Base-by-base conservation (phyloP, 2,888 invertebrate genomes). In the Homarus gammarus region DNA sequence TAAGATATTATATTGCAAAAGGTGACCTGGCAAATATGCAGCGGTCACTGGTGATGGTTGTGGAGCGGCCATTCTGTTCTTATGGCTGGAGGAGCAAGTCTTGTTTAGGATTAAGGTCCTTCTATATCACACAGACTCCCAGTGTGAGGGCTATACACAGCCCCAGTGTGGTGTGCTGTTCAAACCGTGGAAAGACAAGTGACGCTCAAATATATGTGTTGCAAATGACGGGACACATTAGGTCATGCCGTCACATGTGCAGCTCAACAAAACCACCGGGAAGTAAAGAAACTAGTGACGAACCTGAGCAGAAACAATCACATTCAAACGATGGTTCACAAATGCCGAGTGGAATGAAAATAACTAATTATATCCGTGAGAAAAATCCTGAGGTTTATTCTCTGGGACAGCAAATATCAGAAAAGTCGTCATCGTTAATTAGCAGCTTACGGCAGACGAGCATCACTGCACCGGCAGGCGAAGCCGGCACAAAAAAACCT, bases 401-500 rank as follows among this genome's bases (percentile, higher is more conserved):
- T 1, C 27, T 64, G 8, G 22, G 64, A 64, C 64, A 64, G 2
- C 64, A 64, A 64, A 6, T 64, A 22, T 64, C 64, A 27, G 64
- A 64, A 64, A 64, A 64, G 27, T 64, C 64, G 0, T 64, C 27
- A 2, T n/a, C 64, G 3, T 3, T 27, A 22, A 27, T 64, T 64
- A 64, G 27, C 27, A 18, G 18, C 18, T 15, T 56, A 18, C 6
- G 10, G 56, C 56, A 56, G 18, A 56, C 56, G 12, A 64, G 64
- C 64, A 64, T 27, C 27, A 18, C 64, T 27, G 8, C 12, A 64
- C 2, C 27, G 0, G 27, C 64, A 27, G 3, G 1, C n/a, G 64
- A 22, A 64, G 64, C 27, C 10, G 27, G 27, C 27, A 27, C n/a
- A 18, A 75, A 73, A n/a, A 81, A 87, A 56, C 72, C 56, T 6